phyloP scores from a whole-genome alignment of 2,888 invertebrate genomes.

The Tromatobia lineatoria region DNA sequence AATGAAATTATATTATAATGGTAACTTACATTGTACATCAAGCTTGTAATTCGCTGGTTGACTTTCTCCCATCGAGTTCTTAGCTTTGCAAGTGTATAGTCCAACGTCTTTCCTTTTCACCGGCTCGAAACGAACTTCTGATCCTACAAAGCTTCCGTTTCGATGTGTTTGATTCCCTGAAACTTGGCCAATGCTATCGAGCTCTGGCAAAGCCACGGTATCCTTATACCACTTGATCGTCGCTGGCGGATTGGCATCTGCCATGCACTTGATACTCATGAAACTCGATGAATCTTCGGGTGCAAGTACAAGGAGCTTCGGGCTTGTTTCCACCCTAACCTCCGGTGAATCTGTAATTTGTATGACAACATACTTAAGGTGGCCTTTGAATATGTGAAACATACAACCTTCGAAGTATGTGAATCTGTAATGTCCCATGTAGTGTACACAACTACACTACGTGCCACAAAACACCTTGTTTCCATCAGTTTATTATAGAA shows the following conservation, averaged over 20 bases:
- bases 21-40: constrained; percentile 87
- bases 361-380: too few species aligned
- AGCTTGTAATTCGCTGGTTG: constrained; percentile 86
- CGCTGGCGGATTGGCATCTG: constrained; percentile 88
- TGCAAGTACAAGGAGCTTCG: constrained; percentile 84
- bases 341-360: constrained; percentile 87
- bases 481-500: too few species aligned
- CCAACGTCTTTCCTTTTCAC: constrained; percentile 89
- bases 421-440: too few species aligned
- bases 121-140: constrained; percentile 86
- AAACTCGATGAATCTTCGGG: constrained; percentile 87
- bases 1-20: background rate
- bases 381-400: too few species aligned
- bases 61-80: constrained; percentile 91
- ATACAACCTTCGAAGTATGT: too few species aligned
- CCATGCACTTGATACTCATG: constrained; percentile 86
- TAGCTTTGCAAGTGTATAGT: constrained; percentile 94
- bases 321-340: constrained; percentile 86
- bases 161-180: constrained; percentile 86
- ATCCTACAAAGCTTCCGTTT: constrained; percentile 81
- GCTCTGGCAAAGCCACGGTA: constrained; percentile 77
- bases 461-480: too few species aligned
- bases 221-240: constrained; percentile 86
- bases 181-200: constrained; percentile 82
- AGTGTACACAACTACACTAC: too few species aligned